Evolutionary conservation across 2,797 vertebrate genomes (phyloP).

Genomic region (Pyrocephalus nanus): DNA sequence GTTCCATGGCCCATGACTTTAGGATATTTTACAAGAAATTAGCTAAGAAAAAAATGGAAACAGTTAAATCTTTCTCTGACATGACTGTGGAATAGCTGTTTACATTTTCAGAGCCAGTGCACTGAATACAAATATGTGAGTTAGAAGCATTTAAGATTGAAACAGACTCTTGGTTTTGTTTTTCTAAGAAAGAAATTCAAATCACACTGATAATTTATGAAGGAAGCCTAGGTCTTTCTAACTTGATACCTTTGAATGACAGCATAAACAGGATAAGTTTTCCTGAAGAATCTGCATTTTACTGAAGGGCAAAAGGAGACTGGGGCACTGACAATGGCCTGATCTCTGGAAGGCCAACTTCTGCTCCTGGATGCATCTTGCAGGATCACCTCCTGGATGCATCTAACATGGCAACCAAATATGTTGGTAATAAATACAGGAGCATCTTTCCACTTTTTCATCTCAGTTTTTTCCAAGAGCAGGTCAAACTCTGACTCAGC

Average conservation of each 20-base stretch:
- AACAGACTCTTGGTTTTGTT: background rate
- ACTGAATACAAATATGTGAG: background rate
- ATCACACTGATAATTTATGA: background rate
- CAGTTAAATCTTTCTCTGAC: background rate
- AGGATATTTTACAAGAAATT: background rate
- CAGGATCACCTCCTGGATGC: background rate
- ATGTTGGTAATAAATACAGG: background rate
- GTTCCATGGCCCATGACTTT: background rate
- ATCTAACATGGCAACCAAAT: background rate
- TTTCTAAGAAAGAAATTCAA: background rate
- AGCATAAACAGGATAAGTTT: background rate
- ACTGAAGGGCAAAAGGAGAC: accelerated
- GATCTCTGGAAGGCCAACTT: background rate
- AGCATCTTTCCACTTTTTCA: background rate
- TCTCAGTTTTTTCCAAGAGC: background rate
- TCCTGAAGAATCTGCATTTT: background rate
- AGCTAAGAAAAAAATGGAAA: background rate
- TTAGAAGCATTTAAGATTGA: background rate
- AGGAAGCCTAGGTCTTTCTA: background rate
- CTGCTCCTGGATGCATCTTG: background rate
- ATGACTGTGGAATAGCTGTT: background rate
- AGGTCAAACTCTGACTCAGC: background rate
- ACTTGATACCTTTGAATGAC: background rate
- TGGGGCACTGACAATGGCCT: background rate
- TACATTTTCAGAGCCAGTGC: background rate